Conservation (phyloP, 2,797 vertebrate species). For the Sebastes dallii region DNA sequence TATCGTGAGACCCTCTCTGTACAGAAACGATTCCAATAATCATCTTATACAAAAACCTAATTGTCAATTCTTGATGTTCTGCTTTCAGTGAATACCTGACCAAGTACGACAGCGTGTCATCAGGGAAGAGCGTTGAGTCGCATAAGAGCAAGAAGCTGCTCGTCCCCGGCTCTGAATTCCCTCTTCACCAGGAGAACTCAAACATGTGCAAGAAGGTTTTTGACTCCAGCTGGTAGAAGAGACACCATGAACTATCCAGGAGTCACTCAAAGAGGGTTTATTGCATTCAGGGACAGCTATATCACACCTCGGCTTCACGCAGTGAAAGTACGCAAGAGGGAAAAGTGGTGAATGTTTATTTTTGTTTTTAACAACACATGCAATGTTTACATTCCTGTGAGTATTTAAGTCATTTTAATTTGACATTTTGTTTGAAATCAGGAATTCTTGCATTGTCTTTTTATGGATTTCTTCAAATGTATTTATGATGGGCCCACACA, state of each 20-base stretch:
- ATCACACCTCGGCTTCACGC: conserved; percentile 39
- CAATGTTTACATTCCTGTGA: conserved; percentile 92
- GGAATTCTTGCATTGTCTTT: conserved; percentile 58
- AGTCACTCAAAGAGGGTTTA: conserved; percentile 40
- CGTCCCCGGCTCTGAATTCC: conserved; percentile 89
- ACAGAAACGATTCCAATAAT: neutral
- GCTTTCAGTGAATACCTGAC: conserved; percentile 83
- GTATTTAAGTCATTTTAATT: conserved; percentile 88
- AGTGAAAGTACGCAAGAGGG: conserved; percentile 24
- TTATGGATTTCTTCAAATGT: conserved; percentile 64
- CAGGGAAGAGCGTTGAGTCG: conserved; percentile 81
- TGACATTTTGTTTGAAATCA: conserved; percentile 65
- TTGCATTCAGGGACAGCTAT: conserved; percentile 54
- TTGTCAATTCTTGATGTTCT: neutral
- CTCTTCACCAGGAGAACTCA: conserved; percentile 97
- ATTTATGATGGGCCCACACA: conserved; percentile 71
- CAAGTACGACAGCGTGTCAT: conserved; percentile 88
- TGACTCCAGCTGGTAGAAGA: conserved; percentile 75
- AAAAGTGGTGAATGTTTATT: conserved; percentile 34
- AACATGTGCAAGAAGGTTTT: conserved; percentile 95
- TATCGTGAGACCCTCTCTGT: conserved; percentile 54
- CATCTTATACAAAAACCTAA: neutral
- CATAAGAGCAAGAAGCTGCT: conserved; percentile 78
- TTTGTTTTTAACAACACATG: conserved; percentile 68
- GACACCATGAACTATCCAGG: conserved; percentile 53